These are phyloP conservation scores for Neodiprion virginianus DNA, from an alignment of 1,140 invertebrate species.

Conservation along the genomic window DNA sequence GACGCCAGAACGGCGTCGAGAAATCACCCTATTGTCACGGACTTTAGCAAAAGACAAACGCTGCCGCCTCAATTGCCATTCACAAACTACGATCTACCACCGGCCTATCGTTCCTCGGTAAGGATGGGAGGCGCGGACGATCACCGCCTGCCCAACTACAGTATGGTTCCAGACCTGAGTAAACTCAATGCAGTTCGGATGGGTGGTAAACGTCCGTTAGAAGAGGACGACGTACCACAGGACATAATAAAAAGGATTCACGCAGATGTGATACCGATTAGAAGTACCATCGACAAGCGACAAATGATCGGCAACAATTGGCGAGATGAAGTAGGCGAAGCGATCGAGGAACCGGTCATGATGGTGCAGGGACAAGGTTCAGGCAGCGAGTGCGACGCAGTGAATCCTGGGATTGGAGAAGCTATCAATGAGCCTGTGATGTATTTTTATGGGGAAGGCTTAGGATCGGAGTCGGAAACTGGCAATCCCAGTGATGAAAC, in stretches of 20 bases:
- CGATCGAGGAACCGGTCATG: slow-evolving; percentile 78
- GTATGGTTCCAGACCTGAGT: slow-evolving; percentile 55
- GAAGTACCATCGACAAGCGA: slow-evolving; percentile 47
- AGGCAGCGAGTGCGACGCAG: slow-evolving; percentile 74
- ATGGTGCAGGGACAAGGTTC: slow-evolving; percentile 76
- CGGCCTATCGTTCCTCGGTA: slow-evolving; percentile 41
- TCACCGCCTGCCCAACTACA: slow-evolving; percentile 54
- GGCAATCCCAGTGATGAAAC: slow-evolving; percentile 65
- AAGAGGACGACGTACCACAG: slow-evolving; percentile 43
- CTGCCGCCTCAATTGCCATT: slow-evolving; percentile 34
- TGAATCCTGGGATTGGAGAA: slow-evolving; percentile 65
- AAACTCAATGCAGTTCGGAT: slow-evolving; percentile 52
- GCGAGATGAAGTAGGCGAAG: slow-evolving; percentile 66
- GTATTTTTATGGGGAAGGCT: slow-evolving; percentile 75
- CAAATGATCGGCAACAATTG: slow-evolving; percentile 40
- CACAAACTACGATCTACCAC: slow-evolving; percentile 45
- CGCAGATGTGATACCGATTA: slow-evolving; percentile 47
- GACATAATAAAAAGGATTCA: slow-evolving; percentile 50
- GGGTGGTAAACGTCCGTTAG: slow-evolving; percentile 48
- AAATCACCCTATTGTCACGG: slow-evolving; percentile 54
- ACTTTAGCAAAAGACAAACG: slow-evolving; percentile 53
- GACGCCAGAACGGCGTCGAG: slow-evolving; percentile 50
- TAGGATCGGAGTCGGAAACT: slow-evolving; percentile 73
- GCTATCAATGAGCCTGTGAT: slow-evolving; percentile 76
- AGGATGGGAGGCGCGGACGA: slow-evolving; percentile 47